These are phyloP conservation scores for Neogale vison DNA, from an alignment of 2,113 vertebrate genomes.

Conservation along the genomic window DNA sequence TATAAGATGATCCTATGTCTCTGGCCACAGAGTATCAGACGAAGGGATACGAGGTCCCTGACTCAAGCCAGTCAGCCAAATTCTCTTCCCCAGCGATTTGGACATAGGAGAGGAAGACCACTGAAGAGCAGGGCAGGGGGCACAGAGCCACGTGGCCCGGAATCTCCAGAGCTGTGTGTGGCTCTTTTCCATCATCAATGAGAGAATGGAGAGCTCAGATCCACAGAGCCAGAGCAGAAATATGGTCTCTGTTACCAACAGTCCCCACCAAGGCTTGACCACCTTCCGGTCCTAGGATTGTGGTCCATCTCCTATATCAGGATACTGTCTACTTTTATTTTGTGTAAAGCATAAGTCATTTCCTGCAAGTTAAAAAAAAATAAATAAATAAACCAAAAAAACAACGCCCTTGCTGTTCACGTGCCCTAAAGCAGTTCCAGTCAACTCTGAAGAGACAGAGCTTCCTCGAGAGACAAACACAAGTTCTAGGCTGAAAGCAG, in stretches of 20 bases:
- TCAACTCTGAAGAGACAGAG: neutral
- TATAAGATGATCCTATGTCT: neutral
- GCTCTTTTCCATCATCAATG: neutral
- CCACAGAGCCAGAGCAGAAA: neutral
- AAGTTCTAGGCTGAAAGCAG: neutral
- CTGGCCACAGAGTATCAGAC: neutral
- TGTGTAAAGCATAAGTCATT: neutral
- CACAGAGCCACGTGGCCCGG: rapidly evolving
- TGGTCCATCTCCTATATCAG: neutral
- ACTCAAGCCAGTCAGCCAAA: neutral
- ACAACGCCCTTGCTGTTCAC: neutral
- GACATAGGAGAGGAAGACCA: neutral
- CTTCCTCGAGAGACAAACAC: neutral
- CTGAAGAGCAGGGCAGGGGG: neutral
- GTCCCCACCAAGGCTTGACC: neutral
- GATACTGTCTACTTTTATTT: neutral
- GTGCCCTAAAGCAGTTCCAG: neutral
- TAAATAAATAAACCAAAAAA: neutral
- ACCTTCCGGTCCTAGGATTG: neutral
- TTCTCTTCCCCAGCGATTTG: neutral
- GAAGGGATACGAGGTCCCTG: no score
- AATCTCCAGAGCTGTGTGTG: neutral
- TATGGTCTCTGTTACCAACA: neutral
- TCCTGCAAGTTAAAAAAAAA: neutral
- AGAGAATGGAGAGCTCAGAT: neutral